Evolutionary conservation across 2,888 invertebrate species (phyloP), one percentile per base, ranked within the genome.

Genomic region (Hydriomena furcata): DNA sequence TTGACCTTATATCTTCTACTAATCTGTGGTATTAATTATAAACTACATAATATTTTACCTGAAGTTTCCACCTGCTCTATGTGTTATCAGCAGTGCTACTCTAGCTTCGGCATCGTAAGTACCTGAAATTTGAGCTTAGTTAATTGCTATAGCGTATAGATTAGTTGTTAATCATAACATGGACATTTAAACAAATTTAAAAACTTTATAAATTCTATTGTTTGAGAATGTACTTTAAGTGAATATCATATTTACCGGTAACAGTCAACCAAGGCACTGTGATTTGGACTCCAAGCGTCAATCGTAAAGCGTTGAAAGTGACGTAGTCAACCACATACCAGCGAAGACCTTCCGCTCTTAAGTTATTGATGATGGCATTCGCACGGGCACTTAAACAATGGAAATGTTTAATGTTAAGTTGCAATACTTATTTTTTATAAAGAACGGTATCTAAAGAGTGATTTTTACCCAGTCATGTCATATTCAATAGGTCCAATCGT

Each of bases 281-380:
- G 12, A 76, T 7, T 12, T 74, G 71, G 0, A 62, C 34, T 8
- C 71, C 71, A 12, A 80, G 30, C 5, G 65, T 50, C 8, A 82
- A 66, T 13, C 79, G 72, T 4, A 78, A 17, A 0, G 71, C 44
- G 48, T 66, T 73, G 63, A 80, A 73, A 8, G 47, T 63, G 17
- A 79, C 67, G 7, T 60, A 36, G 45, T 82, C 76, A 5, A 78
- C 65, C 8, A 76, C 60, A 56, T 66, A 80, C 80, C 79, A 82
- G 27, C 64, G 66, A 7, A 80, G 68, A 23, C 81, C 81, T 30
- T 74, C 71, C 44, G 66, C 48, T 11, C 63, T 61, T 17, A 80
- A 48, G 58, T 76, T 52, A 1, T 55, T 53, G 8, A 77, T 12
- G 5, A 50, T 48, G 1, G 55, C 70, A 1, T 47, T 25, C 7